Evolutionary conservation across 2,888 invertebrate genomes (phyloP).

Genomic region (Protonemura montana): DNA sequence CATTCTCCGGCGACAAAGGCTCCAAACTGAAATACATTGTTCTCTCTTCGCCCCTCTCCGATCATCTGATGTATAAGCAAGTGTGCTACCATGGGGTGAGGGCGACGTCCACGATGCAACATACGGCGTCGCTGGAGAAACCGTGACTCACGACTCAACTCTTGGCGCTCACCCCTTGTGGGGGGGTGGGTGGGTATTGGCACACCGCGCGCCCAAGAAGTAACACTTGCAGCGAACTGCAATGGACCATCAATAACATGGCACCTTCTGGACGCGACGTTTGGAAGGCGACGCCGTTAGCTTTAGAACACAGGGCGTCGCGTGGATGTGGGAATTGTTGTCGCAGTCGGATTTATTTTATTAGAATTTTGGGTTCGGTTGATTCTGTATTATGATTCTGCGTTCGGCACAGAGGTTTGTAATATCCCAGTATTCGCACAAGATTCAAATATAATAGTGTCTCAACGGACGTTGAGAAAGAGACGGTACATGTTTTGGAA

Average conservation of each 20-base stretch:
- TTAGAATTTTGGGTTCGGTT: background rate
- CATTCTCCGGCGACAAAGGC: conserved; percentile 32
- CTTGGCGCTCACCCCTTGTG: background rate
- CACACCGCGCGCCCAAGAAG: background rate
- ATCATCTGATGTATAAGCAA: conserved; percentile 24
- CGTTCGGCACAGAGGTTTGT: background rate
- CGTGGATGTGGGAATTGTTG: background rate
- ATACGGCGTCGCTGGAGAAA: background rate
- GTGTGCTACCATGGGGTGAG: conserved; percentile 9
- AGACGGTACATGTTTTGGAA: too few species aligned
- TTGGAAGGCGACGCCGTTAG: background rate
- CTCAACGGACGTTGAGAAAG: too few species aligned
- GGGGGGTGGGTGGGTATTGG: conserved; percentile 13
- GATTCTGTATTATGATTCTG: background rate
- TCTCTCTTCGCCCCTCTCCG: conserved; percentile 27
- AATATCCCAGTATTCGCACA: too few species aligned
- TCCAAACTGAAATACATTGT: conserved; percentile 33
- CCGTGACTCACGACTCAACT: background rate
- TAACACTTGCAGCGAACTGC: background rate
- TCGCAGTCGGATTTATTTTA: background rate
- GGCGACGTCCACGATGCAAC: background rate
- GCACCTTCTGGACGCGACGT: conserved; percentile 10
- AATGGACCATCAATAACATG: background rate
- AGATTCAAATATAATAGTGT: too few species aligned
- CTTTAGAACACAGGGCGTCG: background rate